Base-by-base conservation (phyloP, 37 sponge, comb jelly and placozoan species). In the Chondrosia reniformis region DNA sequence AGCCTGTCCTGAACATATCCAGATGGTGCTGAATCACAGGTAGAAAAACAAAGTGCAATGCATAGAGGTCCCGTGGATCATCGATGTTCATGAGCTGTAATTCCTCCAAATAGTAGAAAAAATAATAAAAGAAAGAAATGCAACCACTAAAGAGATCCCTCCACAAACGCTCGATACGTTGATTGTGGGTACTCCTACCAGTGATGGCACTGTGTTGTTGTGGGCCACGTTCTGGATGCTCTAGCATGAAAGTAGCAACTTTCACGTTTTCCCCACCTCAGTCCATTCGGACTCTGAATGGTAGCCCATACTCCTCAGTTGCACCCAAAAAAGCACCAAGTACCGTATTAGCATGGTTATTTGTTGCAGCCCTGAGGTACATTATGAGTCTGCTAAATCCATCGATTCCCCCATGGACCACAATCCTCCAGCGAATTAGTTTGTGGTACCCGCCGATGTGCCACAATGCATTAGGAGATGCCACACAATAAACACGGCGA, bases 81-180 rank as follows among this genome's bases (percentile, higher is more conserved):
- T 55, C 34, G 5, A 30, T 5, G 62, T 87, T 63, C 1, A 87
- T 30, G 13, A 79, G 0, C 0, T 74, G 46, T 36, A 2, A 10
- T 2, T 77, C 88, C 33, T 87, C 88, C 55, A 87, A 7, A 30
- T 33, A 79, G 46, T 82, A 79, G 55, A 87, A 83, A 2, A 78
- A 74, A 40, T 44, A 45, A 33, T 83, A 79, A 64, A 54, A 82
- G 27, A 74, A 54, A 32, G 15, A 56, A 6, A 87, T n/a, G 64
- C 77, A 81, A 24, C 77, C 83, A 15, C 56, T 32, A n/a, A 45
- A 82, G 1, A 88, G 62, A 45, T 88, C 89, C 19, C 77, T 15
- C 84, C 88, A 87, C n/a, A 88, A 52, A 21, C 84, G 41, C 59
- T 84, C 85, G n/a, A 89, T 81, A 69, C 78, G 27, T 43, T 89